These are phyloP conservation scores for Holocentrus rufus DNA, from an alignment of 2,797 vertebrate genomes.

Conservation along the genomic window DNA sequence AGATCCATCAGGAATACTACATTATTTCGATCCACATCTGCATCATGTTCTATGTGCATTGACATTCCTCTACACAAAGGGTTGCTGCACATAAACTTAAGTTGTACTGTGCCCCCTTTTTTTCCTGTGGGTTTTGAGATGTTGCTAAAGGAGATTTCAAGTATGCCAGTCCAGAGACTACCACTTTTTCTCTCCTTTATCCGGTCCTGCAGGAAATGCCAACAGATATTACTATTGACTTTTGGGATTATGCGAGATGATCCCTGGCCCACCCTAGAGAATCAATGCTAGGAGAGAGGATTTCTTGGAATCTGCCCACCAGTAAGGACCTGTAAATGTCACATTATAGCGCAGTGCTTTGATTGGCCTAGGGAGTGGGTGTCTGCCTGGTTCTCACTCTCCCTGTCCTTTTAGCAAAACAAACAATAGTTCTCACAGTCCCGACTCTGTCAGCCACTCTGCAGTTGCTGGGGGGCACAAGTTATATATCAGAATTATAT, in stretches of 20 bases:
- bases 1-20: constrained; percentile 6
- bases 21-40: neutral
- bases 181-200: constrained; percentile 16
- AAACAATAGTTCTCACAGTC: constrained; percentile 50
- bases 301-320: constrained; percentile 41
- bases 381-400: constrained; percentile 46
- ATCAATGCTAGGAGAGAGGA: constrained; percentile 26
- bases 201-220: constrained; percentile 45
- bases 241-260: constrained; percentile 51
- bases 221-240: constrained; percentile 46
- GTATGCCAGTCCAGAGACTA: constrained; percentile 3
- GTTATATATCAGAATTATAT: constrained; percentile 37
- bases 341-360: constrained; percentile 42
- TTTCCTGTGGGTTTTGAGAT: neutral
- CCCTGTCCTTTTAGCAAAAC: constrained; percentile 56
- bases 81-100: neutral
- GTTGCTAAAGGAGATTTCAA: constrained; percentile 10
- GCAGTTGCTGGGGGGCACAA: constrained; percentile 28
- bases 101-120: neutral
- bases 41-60: neutral
- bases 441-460: constrained; percentile 11
- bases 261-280: constrained; percentile 48
- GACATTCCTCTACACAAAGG: neutral
- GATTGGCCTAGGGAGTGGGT: constrained; percentile 54
- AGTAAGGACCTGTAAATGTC: constrained; percentile 61